These are phyloP conservation scores for Rallus limicola DNA, from an alignment of 2,113 vertebrate genomes.

Conservation along the genomic window DNA sequence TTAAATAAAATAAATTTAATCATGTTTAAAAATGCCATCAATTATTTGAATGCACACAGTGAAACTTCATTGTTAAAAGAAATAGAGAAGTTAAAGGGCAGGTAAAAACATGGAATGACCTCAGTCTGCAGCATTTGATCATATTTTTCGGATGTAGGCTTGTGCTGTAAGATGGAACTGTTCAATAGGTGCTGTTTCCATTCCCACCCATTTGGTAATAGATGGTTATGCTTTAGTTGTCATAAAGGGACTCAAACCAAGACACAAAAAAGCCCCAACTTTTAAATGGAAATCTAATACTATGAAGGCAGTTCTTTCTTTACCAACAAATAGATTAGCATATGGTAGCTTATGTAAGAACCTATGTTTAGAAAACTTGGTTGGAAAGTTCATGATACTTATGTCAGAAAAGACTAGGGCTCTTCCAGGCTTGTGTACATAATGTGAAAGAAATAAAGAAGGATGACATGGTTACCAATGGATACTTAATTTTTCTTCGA, in stretches of 20 bases:
- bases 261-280: not conserved
- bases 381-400: not conserved
- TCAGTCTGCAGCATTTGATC: not conserved
- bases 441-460: not conserved
- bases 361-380: not conserved
- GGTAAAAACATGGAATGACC: not conserved
- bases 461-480: not conserved
- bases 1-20: not conserved
- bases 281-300: not conserved
- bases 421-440: not conserved
- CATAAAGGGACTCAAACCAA: not conserved
- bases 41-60: not conserved
- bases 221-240: not conserved
- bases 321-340: fast-evolving
- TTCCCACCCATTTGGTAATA: not conserved
- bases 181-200: not conserved
- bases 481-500: not conserved
- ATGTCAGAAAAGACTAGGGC: not conserved
- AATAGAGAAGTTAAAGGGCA: not conserved
- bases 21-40: not conserved
- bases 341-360: not conserved
- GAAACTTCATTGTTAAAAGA: not conserved
- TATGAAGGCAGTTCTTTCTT: not conserved
- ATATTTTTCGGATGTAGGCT: not conserved
- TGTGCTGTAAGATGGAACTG: not conserved